phyloP scores from a whole-genome alignment of 2,888 invertebrate genomes.

The Limnephilus auricula region DNA sequence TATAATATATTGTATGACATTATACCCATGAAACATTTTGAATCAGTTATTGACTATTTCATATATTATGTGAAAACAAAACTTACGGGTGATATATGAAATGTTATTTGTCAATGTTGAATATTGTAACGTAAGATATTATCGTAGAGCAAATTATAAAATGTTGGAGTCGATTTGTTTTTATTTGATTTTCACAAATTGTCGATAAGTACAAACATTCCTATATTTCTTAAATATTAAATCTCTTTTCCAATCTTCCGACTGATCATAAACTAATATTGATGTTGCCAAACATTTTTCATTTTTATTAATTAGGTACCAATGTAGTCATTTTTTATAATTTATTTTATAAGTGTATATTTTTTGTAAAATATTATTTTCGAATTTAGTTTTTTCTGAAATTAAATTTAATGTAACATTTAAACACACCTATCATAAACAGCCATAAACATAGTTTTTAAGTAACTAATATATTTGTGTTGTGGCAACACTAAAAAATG shows the following conservation, averaged over 20 bases:
- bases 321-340: constrained; percentile 28
- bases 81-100: constrained; percentile 79
- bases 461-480: constrained; percentile 57
- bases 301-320: constrained; percentile 19
- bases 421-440: constrained; percentile 41
- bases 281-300: constrained; percentile 48
- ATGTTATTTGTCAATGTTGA: constrained; percentile 70
- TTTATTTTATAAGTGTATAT: constrained; percentile 20
- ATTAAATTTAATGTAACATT: constrained; percentile 17
- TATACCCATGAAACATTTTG: constrained; percentile 53
- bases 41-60: constrained; percentile 65
- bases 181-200: constrained; percentile 45
- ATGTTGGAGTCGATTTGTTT: constrained; percentile 63
- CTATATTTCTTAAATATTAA: constrained; percentile 7
- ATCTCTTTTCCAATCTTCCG: constrained; percentile 30
- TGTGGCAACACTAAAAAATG: constrained; percentile 60
- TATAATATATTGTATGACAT: constrained; percentile 59
- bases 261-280: constrained; percentile 27
- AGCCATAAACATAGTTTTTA: constrained; percentile 51
- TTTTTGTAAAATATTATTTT: constrained; percentile 23
- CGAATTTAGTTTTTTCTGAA: background rate
- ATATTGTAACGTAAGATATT: constrained; percentile 65
- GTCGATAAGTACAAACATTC: background rate
- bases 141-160: constrained; percentile 65
- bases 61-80: constrained; percentile 63